A percentile compares a stretch with the other conserved stretches of the same genome.
These are phyloP conservation scores for Serinus canaria DNA, from an alignment of 2,113 vertebrate species.

Conservation along the genomic window DNA sequence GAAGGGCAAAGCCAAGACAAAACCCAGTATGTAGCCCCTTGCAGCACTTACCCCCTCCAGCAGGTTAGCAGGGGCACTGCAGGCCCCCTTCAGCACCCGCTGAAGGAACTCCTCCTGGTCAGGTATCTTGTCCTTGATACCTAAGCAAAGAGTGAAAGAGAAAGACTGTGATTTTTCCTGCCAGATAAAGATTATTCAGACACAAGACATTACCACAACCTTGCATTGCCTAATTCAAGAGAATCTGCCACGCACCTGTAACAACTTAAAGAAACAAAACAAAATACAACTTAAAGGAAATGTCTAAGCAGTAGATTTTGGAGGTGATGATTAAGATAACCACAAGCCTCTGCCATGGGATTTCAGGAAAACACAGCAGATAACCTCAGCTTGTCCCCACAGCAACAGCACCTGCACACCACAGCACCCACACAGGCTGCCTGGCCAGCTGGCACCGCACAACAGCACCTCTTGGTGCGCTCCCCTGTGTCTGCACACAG, in stretches of 20 bases:
- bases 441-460: neutral
- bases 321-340: neutral
- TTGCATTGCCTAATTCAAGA: neutral
- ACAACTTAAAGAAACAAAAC: neutral
- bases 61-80: conserved; percentile 87
- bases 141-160: conserved; percentile 62
- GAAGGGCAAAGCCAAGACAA: neutral
- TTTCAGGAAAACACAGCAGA: neutral
- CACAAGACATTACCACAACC: neutral
- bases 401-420: neutral
- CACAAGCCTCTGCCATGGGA: neutral
- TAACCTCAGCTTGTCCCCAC: neutral
- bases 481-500: neutral
- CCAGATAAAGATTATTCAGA: neutral
- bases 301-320: neutral
- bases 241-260: neutral
- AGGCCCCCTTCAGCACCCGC: conserved; percentile 81
- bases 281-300: neutral
- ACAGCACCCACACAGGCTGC: neutral
- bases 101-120: conserved; percentile 87
- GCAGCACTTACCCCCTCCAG: conserved; percentile 88
- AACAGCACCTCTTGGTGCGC: neutral
- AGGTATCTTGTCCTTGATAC: conserved; percentile 88
- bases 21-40: neutral
- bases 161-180: neutral